A percentile compares a stretch with the other conserved stretches of the same genome.
These are phyloP conservation scores for Mus spretus DNA, from an alignment of 2,797 vertebrate genomes.

Conservation along the genomic window DNA sequence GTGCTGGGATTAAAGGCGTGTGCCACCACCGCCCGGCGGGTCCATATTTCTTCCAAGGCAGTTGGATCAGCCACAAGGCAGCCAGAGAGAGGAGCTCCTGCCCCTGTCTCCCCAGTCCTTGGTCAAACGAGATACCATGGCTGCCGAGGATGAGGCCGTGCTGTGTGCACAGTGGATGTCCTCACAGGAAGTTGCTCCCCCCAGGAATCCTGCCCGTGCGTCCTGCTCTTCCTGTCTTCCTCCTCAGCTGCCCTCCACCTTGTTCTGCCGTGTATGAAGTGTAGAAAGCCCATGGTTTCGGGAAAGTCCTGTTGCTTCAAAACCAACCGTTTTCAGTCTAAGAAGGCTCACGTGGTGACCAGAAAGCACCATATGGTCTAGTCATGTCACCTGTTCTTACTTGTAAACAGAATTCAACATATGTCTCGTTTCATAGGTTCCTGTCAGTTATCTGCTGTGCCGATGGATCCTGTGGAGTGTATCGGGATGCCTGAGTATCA, in stretches of 20 bases:
- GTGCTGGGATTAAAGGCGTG: too few species aligned
- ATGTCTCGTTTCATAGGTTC: not conserved
- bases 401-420: not conserved
- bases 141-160: not conserved
- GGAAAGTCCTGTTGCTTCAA: not conserved
- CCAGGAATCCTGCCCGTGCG: not conserved
- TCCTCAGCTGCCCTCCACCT: not conserved
- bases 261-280: not conserved
- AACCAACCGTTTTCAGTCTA: slow-evolving; percentile 5
- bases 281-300: not conserved
- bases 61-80: not conserved
- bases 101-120: not conserved
- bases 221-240: not conserved
- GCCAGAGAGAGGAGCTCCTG: not conserved
- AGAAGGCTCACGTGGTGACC: not conserved
- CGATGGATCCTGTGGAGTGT: not conserved
- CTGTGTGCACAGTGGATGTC: rapidly evolving
- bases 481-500: not conserved
- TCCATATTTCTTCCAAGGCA: not conserved
- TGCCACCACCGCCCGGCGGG: too few species aligned
- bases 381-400: not conserved
- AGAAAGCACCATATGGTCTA: not conserved
- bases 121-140: not conserved
- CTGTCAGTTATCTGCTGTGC: not conserved
- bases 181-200: not conserved